Conservation (phyloP, 2,888 invertebrate genomes). For the Uloborus plumipes region DNA sequence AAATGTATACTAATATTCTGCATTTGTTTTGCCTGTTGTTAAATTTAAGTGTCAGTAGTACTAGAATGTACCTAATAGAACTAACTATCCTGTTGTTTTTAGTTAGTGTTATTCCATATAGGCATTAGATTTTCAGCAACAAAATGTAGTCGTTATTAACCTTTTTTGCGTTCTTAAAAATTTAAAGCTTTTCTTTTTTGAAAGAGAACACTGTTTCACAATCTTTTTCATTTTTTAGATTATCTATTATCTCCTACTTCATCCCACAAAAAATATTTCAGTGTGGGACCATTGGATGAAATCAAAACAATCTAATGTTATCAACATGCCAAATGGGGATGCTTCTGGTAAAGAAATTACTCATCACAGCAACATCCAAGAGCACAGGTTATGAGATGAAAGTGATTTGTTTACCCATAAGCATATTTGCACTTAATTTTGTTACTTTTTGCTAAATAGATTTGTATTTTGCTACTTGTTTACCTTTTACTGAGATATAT, state of each 20-base stretch:
- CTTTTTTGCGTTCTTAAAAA: not conserved
- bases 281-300: slow-evolving; percentile 58
- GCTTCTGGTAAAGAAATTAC: slow-evolving; percentile 17
- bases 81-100: too few relatives aligned
- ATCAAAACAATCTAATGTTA: slow-evolving; percentile 6
- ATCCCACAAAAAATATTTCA: slow-evolving; percentile 66
- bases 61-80: too few relatives aligned
- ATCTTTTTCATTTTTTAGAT: slow-evolving; percentile 35
- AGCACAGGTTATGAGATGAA: slow-evolving; percentile 10
- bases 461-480: slow-evolving; percentile 52
- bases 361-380: slow-evolving; percentile 1
- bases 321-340: slow-evolving; percentile 38
- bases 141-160: not conserved
- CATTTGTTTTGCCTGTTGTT: too few relatives aligned
- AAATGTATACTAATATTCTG: too few relatives aligned
- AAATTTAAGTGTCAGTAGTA: too few relatives aligned
- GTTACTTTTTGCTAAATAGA: slow-evolving; percentile 36
- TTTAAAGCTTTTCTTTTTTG: not conserved
- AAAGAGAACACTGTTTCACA: not conserved
- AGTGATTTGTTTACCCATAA: not conserved
- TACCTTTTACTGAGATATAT: slow-evolving; percentile 19
- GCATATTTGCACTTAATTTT: slow-evolving; percentile 26
- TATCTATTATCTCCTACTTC: slow-evolving; percentile 65
- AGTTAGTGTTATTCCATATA: not conserved
- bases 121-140: not conserved